phyloP scores from a whole-genome alignment of 2,113 vertebrate genomes.

The Platysternon megacephalum region DNA sequence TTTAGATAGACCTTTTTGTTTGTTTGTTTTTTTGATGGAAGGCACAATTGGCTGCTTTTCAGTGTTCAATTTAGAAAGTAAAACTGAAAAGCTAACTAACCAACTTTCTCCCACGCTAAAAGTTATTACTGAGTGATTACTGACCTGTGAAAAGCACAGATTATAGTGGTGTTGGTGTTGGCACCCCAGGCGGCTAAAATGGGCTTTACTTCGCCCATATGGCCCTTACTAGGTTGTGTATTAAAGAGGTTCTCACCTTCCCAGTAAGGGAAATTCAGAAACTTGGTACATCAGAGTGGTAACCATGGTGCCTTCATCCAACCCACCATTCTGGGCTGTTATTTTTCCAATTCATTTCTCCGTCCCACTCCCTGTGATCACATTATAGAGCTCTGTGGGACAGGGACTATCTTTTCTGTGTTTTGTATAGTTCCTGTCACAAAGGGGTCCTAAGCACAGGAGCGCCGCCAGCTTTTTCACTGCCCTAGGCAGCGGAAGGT shows the following conservation, averaged over 20 bases:
- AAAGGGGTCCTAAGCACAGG: too few species aligned
- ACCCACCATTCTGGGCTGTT: not conserved
- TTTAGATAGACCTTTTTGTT: not conserved
- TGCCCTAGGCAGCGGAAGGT: too few species aligned
- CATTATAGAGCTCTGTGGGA: not conserved
- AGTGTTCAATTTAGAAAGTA: not conserved
- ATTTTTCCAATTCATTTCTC: not conserved
- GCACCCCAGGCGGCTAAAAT: accelerated
- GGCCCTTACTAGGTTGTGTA: not conserved
- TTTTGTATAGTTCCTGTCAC: not conserved
- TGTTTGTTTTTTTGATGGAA: not conserved
- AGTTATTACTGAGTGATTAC: not conserved
- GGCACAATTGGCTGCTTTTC: accelerated
- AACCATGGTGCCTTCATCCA: accelerated
- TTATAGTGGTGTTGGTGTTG: not conserved
- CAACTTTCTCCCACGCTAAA: not conserved
- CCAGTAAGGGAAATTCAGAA: not conserved
- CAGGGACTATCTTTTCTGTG: not conserved
- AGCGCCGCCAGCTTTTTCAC: too few species aligned
- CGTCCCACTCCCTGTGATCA: not conserved
- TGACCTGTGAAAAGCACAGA: not conserved
- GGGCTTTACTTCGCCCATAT: not conserved
- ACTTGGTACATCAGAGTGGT: not conserved
- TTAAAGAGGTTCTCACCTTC: not conserved
- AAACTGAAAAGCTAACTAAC: not conserved